phyloP scores from a whole-genome alignment of 2,797 vertebrate genomes.

The Phalloptychus januarius region DNA sequence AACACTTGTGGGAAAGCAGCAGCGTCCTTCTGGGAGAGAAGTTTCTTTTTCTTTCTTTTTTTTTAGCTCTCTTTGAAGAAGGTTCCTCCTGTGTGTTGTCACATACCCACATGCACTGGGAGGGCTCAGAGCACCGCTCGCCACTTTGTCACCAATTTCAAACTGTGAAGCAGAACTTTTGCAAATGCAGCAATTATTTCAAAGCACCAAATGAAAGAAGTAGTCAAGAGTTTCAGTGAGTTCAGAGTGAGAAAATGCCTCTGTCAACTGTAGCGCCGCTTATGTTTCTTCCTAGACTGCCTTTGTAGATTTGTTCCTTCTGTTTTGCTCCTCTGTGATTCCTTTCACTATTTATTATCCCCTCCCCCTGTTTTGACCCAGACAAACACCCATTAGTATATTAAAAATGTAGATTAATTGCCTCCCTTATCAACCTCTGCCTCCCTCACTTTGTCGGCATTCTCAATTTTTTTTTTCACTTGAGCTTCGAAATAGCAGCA shows the following conservation, averaged over 20 bases:
- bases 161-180: conserved; percentile 60
- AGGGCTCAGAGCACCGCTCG: conserved; percentile 55
- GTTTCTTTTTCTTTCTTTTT: conserved; percentile 16
- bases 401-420: conserved; percentile 61
- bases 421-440: conserved; percentile 30
- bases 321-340: conserved; percentile 16
- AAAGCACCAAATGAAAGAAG: conserved; percentile 61
- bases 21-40: conserved; percentile 51
- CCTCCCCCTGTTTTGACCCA: background rate
- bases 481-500: conserved; percentile 42
- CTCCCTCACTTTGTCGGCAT: conserved; percentile 26
- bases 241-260: conserved; percentile 46
- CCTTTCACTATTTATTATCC: conserved; percentile 1
- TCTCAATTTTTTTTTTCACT: conserved; percentile 29
- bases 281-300: conserved; percentile 28
- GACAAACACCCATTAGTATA: conserved; percentile 53
- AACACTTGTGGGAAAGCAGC: conserved; percentile 60
- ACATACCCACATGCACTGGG: conserved; percentile 57
- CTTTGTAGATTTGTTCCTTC: conserved; percentile 14
- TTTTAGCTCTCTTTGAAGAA: conserved; percentile 58
- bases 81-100: conserved; percentile 65
- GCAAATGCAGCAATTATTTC: conserved; percentile 76
- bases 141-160: conserved; percentile 75
- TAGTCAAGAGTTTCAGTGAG: conserved; percentile 56
- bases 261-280: conserved; percentile 18